Evolutionary conservation across 2,113 vertebrate species (phyloP).

Genomic region (Notothenia coriiceps): DNA sequence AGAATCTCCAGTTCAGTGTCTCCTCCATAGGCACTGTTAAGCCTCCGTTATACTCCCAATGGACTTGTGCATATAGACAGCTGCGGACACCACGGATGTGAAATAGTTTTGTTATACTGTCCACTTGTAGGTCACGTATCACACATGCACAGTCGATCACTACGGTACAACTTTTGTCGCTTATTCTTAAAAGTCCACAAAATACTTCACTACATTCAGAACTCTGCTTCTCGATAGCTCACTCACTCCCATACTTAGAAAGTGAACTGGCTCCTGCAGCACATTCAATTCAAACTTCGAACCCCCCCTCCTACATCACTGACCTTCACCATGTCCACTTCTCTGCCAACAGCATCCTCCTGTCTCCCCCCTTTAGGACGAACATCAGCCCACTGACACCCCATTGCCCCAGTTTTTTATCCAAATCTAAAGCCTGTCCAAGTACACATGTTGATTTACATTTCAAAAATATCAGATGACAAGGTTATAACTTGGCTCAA

Average conservation of each 20-base stretch:
- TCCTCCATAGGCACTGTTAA: background rate
- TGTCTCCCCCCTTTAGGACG: constrained; percentile 12
- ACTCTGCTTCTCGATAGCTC: background rate
- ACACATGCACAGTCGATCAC: too few species aligned
- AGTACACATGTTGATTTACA: background rate
- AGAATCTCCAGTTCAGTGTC: background rate
- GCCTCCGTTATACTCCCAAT: too few species aligned
- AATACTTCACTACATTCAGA: too few species aligned
- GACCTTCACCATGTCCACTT: constrained; percentile 24
- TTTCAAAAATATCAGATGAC: background rate
- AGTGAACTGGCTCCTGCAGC: constrained; percentile 4
- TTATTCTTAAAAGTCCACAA: too few species aligned
- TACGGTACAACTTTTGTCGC: too few species aligned
- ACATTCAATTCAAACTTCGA: background rate
- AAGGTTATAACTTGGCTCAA: background rate
- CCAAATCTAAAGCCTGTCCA: background rate
- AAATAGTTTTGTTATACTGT: too few species aligned
- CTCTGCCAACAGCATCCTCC: constrained; percentile 38
- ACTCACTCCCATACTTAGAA: background rate
- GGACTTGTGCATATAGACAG: too few species aligned
- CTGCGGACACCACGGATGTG: too few species aligned
- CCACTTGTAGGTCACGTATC: too few species aligned
- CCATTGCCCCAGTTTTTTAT: background rate
- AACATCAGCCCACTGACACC: constrained; percentile 3
- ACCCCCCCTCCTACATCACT: constrained; percentile 1